Evolutionary conservation across 2,113 vertebrate genomes (phyloP), one percentile per base, ranked within the genome.

Genomic region (Asarcornis scutulata): DNA sequence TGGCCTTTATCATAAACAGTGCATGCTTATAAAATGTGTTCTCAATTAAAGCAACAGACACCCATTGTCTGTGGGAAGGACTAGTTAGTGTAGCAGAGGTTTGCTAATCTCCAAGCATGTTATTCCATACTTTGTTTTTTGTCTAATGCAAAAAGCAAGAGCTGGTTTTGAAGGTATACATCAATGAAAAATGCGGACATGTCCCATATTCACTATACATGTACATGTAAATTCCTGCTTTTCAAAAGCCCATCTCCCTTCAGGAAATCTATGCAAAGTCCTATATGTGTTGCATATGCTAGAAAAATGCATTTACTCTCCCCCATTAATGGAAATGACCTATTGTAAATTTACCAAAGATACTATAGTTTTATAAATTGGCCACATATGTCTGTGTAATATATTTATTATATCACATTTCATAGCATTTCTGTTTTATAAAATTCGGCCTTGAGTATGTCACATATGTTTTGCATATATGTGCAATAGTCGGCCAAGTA

Each of bases 391-490:
- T 86, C 75, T 95, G 75, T 83, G 52, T 94, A 95, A 96, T 96
- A 83, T 95, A 97, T 97, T 95, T 95, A 96, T 95, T 97, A 91
- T 94, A 95, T 96, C 83, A 89, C 96, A 88, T 96, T 97, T 95
- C 96, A 91, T 95, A 94, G 95, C 91, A 76, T 94, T 95, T 94
- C 92, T 94, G 76, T 86, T 96, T 95, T 96, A 97, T 96, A 95
- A 96, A 97, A 96, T 95, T 94, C 94, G 94, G 95, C 66, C 93
- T 92, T 84, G 86, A 95, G 80, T 87, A 94, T 95, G 76, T 96
- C 95, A 96, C 96, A 96, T 97, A 92, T 95, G 95, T 97, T 97
- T 96, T 95, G 93, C 88, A 91, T 96, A 97, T 95, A 96, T 91
- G 64, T 89, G 94, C 93, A 91, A 88, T 53, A 93, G 90, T 92